Conservation (phyloP, 2,888 invertebrate species). For the Luperina nickerlii region DNA sequence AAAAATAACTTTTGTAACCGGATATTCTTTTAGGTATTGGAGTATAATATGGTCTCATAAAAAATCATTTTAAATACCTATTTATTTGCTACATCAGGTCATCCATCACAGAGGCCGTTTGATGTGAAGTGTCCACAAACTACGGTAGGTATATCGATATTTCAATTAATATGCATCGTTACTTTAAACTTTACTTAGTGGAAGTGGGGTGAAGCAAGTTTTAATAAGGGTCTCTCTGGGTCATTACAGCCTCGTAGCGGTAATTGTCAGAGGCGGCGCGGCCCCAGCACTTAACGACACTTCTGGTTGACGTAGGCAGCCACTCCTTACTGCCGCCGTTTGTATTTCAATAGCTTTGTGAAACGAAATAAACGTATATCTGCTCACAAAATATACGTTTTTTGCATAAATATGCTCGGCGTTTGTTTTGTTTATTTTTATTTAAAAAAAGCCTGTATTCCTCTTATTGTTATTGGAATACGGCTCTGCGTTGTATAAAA, state of each 20-base stretch:
- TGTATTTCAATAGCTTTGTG: slow-evolving; percentile 73
- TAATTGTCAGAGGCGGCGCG: slow-evolving; percentile 82
- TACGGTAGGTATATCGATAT: slow-evolving; percentile 81
- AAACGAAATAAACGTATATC: slow-evolving; percentile 69
- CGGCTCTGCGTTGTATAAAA: slow-evolving; percentile 18
- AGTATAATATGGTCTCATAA: neutral
- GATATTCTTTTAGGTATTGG: neutral
- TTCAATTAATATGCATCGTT: slow-evolving; percentile 86
- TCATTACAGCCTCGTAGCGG: slow-evolving; percentile 85
- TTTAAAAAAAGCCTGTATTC: slow-evolving; percentile 32
- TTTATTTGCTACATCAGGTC: neutral
- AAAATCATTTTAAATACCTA: neutral
- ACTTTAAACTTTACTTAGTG: slow-evolving; percentile 83
- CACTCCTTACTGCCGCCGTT: slow-evolving; percentile 75
- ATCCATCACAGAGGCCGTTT: slow-evolving; percentile 58
- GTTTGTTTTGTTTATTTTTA: slow-evolving; percentile 50
- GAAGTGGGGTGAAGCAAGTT: slow-evolving; percentile 83
- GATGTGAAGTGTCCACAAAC: slow-evolving; percentile 72
- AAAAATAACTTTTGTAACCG: neutral
- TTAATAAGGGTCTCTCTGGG: slow-evolving; percentile 87
- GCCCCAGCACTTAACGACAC: slow-evolving; percentile 82
- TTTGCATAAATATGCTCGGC: slow-evolving; percentile 29
- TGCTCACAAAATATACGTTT: slow-evolving; percentile 48
- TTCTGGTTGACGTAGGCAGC: slow-evolving; percentile 78
- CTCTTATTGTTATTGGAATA: slow-evolving; percentile 30